Conservation (phyloP, 2,113 vertebrate genomes). For the Toxotes chatareus region DNA sequence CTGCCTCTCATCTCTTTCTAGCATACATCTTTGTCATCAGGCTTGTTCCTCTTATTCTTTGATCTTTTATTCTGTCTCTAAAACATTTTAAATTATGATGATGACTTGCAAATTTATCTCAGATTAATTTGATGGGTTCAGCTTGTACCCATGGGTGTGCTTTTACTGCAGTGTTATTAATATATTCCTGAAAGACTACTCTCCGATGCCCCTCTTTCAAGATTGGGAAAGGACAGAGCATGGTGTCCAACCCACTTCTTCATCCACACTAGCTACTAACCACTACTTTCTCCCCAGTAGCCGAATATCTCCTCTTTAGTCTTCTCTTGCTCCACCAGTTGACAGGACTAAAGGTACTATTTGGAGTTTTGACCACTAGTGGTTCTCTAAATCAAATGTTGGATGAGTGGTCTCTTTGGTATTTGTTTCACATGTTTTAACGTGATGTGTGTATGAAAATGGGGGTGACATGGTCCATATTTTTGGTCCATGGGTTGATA, state of each 20-base stretch:
- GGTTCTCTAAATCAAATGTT: conserved; percentile 14
- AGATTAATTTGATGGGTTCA: conserved; percentile 72
- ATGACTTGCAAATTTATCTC: conserved; percentile 73
- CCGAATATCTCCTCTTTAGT: neutral
- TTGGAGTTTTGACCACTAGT: conserved; percentile 6
- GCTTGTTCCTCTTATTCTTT: conserved; percentile 55
- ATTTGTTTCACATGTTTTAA: conserved; percentile 9
- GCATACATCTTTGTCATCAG: conserved; percentile 60
- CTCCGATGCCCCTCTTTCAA: conserved; percentile 38
- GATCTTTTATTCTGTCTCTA: conserved; percentile 69
- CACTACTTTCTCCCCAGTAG: conserved; percentile 6
- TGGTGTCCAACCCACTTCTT: conserved; percentile 37
- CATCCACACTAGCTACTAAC: neutral
- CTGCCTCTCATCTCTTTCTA: conserved; percentile 43
- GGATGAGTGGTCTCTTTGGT: neutral
- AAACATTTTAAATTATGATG: conserved; percentile 70
- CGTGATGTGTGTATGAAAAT: neutral
- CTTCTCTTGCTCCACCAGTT: conserved; percentile 6
- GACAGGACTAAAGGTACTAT: conserved; percentile 22
- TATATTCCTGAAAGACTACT: conserved; percentile 64
- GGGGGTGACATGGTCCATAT: neutral
- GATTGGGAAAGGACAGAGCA: conserved; percentile 38
- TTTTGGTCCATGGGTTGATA: neutral
- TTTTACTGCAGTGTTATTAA: conserved; percentile 66
- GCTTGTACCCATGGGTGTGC: conserved; percentile 53